These are phyloP conservation scores for Setophaga petechia DNA, from an alignment of 2,113 vertebrate species.

Conservation along the genomic window DNA sequence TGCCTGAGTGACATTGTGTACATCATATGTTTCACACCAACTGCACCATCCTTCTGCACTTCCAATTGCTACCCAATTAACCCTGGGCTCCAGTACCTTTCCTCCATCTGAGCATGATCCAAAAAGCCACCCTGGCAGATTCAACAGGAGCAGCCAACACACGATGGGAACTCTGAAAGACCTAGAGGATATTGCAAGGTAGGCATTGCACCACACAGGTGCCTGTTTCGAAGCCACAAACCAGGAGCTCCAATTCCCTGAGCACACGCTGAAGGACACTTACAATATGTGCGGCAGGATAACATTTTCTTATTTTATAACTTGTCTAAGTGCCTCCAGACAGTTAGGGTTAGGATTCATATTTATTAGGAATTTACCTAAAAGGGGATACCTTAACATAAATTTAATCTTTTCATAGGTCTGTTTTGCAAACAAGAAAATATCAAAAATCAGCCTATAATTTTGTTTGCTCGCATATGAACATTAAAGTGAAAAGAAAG, in stretches of 20 bases:
- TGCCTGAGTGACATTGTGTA: not conserved
- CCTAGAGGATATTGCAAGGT: not conserved
- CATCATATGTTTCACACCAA: not conserved
- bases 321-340: not conserved
- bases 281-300: not conserved
- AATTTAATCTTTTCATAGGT: not conserved
- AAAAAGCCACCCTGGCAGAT: not conserved
- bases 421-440: not conserved
- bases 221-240: not conserved
- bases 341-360: not conserved
- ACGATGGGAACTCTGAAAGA: rapidly evolving
- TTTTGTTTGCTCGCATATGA: not conserved
- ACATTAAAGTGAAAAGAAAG: not conserved
- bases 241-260: not conserved
- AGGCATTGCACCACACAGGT: not conserved
- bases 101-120: not conserved
- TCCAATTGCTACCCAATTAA: not conserved
- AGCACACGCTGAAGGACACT: not conserved
- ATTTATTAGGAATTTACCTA: not conserved
- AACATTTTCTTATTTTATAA: not conserved
- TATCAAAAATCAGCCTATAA: not conserved
- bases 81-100: not conserved
- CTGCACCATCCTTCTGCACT: not conserved
- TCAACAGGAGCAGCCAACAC: not conserved
- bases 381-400: not conserved